These are phyloP conservation scores for Temnothorax longispinosus DNA, from an alignment of 1,140 invertebrate genomes.

Conservation along the genomic window DNA sequence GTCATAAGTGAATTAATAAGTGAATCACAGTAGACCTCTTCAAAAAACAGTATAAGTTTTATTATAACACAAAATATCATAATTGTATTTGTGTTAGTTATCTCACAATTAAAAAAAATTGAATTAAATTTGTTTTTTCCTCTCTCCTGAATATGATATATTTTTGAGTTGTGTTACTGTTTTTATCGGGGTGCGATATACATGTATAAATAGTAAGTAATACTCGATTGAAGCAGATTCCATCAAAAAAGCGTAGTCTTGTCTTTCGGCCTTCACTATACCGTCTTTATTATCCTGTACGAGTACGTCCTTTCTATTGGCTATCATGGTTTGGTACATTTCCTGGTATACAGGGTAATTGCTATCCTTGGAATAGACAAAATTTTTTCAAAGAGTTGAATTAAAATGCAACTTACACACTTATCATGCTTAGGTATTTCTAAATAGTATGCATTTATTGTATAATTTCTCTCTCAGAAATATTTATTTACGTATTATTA, in stretches of 20 bases:
- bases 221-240: constrained; percentile 94
- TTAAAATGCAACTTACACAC: constrained; percentile 47
- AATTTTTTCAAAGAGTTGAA: constrained; percentile 66
- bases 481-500: not conserved
- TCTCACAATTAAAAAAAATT: too few species aligned
- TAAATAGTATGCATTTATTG: not conserved
- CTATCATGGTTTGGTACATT: constrained; percentile 93
- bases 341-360: constrained; percentile 87
- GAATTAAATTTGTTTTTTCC: too few species aligned
- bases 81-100: too few species aligned
- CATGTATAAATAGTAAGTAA: not conserved
- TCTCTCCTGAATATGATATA: too few species aligned
- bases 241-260: constrained; percentile 94
- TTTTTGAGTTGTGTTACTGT: too few species aligned
- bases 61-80: too few species aligned
- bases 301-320: constrained; percentile 88
- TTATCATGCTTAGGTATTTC: constrained; percentile 10
- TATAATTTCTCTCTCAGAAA: not conserved
- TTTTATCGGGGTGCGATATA: not conserved
- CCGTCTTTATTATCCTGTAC: constrained; percentile 91
- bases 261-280: constrained; percentile 87
- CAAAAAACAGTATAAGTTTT: too few species aligned
- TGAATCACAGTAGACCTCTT: too few species aligned
- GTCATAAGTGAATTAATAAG: too few species aligned
- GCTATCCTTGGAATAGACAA: constrained; percentile 89